A percentile compares a stretch with the other conserved stretches of the same genome.
Evolutionary conservation across 2,888 invertebrate species (phyloP).

Genomic region (Acronicta leporina): DNA sequence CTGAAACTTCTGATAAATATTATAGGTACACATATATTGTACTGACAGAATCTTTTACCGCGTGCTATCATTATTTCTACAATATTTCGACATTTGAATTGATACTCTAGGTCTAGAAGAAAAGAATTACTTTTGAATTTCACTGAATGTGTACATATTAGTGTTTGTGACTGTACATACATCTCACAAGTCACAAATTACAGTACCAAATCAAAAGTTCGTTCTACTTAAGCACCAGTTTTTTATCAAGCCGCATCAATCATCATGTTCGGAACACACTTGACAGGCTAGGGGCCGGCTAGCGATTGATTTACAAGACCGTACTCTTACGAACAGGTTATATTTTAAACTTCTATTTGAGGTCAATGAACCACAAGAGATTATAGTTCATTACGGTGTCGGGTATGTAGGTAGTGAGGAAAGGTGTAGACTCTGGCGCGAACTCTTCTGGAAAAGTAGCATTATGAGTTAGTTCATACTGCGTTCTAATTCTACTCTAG

Average conservation of each 20-base stretch:
- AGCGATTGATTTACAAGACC: slow-evolving; percentile 60
- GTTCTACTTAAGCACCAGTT: slow-evolving; percentile 16
- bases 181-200: neutral
- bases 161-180: neutral
- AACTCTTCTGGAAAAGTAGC: too few relatives aligned
- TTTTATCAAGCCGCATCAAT: slow-evolving; percentile 50
- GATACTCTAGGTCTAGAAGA: too few relatives aligned
- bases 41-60: too few relatives aligned
- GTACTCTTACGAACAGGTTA: slow-evolving; percentile 55
- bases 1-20: too few relatives aligned
- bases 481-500: too few relatives aligned
- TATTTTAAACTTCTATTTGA: slow-evolving; percentile 47
- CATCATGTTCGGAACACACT: slow-evolving; percentile 47
- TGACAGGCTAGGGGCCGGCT: slow-evolving; percentile 44
- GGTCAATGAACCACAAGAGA: slow-evolving; percentile 47
- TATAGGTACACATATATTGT: too few relatives aligned
- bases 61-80: too few relatives aligned
- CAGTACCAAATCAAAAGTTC: slow-evolving; percentile 30
- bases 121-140: too few relatives aligned
- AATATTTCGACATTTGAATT: too few relatives aligned
- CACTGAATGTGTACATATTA: too few relatives aligned
- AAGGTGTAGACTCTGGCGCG: neutral
- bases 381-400: slow-evolving; percentile 33
- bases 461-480: too few relatives aligned
- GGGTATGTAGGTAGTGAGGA: slow-evolving; percentile 17